Conservation (phyloP, 2,113 vertebrate species). For the Petaurus breviceps region DNA sequence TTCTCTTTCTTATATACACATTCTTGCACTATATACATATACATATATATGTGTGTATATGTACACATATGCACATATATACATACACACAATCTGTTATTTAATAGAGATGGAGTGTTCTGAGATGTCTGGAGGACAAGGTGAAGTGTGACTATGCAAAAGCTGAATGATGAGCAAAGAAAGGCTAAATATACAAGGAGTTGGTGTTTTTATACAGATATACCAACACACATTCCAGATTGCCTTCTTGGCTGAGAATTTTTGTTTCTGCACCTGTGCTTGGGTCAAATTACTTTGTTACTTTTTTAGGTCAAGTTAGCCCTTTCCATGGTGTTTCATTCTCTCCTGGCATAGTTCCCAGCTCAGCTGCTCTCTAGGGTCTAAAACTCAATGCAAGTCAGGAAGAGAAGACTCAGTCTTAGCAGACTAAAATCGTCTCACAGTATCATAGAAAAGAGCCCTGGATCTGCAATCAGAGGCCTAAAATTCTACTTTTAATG, state of each 20-base stretch:
- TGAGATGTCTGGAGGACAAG: background rate
- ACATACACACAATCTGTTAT: background rate
- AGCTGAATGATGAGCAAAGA: background rate
- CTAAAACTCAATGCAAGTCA: background rate
- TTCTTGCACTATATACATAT: background rate
- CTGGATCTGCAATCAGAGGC: background rate
- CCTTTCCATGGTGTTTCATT: constrained; percentile 23
- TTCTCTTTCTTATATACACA: background rate
- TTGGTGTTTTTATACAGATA: constrained; percentile 5
- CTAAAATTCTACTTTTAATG: background rate
- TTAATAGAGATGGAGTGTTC: background rate
- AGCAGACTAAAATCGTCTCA: background rate
- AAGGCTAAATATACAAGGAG: constrained; percentile 31
- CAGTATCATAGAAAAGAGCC: background rate
- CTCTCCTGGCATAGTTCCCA: background rate
- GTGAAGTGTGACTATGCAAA: background rate
- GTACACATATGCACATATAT: background rate
- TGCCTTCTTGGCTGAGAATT: background rate
- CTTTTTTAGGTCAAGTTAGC: background rate
- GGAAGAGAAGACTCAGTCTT: background rate
- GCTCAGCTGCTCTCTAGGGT: background rate
- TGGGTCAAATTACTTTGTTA: constrained; percentile 14
- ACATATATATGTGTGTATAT: background rate
- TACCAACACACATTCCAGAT: background rate
- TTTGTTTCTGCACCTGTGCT: background rate